Conservation (phyloP, 1,140 invertebrate genomes). For the Steinernema khuongi region DNA sequence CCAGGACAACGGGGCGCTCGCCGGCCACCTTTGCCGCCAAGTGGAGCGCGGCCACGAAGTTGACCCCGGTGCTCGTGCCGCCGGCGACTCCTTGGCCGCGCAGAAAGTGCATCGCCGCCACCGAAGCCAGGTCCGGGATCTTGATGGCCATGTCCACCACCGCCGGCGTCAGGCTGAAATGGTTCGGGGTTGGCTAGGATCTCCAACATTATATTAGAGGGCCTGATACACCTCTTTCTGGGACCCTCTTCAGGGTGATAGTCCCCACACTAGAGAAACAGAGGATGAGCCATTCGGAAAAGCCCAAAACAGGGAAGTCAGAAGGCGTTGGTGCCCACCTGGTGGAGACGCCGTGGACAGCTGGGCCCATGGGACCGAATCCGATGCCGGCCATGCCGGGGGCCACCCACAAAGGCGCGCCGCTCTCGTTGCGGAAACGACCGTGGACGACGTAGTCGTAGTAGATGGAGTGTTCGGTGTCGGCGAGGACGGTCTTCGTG, state of each 20-base stretch:
- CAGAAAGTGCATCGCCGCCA: slow-evolving; percentile 48
- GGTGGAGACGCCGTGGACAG: slow-evolving; percentile 33
- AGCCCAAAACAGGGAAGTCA: too few species aligned
- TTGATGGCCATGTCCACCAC: slow-evolving; percentile 46
- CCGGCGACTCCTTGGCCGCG: slow-evolving; percentile 38
- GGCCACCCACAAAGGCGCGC: slow-evolving; percentile 26
- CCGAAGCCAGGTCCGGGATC: slow-evolving; percentile 46
- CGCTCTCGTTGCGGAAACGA: slow-evolving; percentile 38
- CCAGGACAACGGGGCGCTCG: slow-evolving; percentile 27
- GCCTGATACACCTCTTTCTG: too few species aligned
- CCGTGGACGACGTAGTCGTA: slow-evolving; percentile 44
- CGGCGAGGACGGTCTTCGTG: slow-evolving; percentile 42
- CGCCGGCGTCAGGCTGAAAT: slow-evolving; percentile 35
- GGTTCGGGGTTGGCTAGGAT: background rate
- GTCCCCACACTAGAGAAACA: too few species aligned
- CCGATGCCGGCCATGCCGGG: slow-evolving; percentile 49
- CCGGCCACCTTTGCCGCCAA: slow-evolving; percentile 25
- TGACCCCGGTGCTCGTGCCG: slow-evolving; percentile 45
- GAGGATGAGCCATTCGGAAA: too few species aligned
- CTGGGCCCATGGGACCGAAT: slow-evolving; percentile 35
- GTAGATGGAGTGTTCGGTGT: slow-evolving; percentile 44
- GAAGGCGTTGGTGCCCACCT: slow-evolving; percentile 30
- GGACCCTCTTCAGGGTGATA: too few species aligned
- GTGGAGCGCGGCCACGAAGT: slow-evolving; percentile 44
- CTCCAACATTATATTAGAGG: slow-evolving; percentile 18